These are phyloP conservation scores for Drosophila nigricruria DNA, from an alignment of 2,888 invertebrate species.

Conservation along the genomic window DNA sequence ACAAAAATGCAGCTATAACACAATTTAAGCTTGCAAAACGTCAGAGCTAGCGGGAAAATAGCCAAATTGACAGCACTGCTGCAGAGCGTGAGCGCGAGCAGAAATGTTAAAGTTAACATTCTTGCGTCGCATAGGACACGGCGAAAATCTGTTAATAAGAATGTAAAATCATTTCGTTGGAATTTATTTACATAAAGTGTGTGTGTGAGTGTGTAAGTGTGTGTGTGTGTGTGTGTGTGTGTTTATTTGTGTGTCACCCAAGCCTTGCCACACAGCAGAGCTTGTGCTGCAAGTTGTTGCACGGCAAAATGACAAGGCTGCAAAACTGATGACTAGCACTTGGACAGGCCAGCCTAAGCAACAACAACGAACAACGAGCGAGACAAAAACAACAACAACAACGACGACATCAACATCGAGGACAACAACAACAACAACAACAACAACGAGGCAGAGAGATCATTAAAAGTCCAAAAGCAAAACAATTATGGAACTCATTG, in stretches of 20 bases:
- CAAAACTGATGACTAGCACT: conserved; percentile 57
- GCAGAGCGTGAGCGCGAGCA: background rate
- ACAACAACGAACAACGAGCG: conserved; percentile 31
- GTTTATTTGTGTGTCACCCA: conserved; percentile 1
- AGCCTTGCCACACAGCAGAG: conserved; percentile 28
- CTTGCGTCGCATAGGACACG: background rate
- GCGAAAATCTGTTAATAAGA: conserved; percentile 15
- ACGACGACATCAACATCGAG: conserved; percentile 5
- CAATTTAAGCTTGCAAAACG: too few species aligned
- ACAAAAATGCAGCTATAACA: too few species aligned
- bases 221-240: background rate
- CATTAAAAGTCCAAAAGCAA: conserved; percentile 80
- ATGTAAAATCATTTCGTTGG: conserved; percentile 12
- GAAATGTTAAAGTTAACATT: conserved; percentile 26
- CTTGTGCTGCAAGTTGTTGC: conserved; percentile 14
- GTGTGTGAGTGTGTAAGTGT: background rate
- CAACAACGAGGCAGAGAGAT: conserved; percentile 66
- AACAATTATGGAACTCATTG: conserved; percentile 84
- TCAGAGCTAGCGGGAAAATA: too few species aligned
- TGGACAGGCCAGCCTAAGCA: conserved; percentile 30
- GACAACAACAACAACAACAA: conserved; percentile 17
- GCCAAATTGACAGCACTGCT: too few species aligned
- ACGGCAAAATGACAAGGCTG: conserved; percentile 59
- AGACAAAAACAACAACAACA: conserved; percentile 23
- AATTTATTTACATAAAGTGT: conserved; percentile 3